phyloP scores from a whole-genome alignment of 2,797 vertebrate genomes.

The Eurystomus glaucurus region DNA sequence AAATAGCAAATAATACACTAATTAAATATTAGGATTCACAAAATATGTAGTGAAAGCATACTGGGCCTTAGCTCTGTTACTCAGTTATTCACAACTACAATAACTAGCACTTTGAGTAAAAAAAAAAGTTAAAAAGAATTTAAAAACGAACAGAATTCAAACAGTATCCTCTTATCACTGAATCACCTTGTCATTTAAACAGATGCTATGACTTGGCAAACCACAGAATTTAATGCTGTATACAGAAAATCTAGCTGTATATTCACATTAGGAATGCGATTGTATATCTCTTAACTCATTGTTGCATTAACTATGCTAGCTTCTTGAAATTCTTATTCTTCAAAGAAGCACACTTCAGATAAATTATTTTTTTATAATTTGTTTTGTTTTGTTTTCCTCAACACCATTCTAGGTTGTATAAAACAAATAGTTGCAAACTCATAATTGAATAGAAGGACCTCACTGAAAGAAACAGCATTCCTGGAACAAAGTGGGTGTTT shows the following conservation, averaged over 20 bases:
- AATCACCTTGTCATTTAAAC: not conserved
- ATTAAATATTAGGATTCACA: not conserved
- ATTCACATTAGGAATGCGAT: not conserved
- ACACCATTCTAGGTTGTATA: not conserved
- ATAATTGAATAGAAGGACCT: not conserved
- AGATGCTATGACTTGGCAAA: not conserved
- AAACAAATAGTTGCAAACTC: conserved; percentile 8
- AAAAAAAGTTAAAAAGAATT: too few relatives aligned
- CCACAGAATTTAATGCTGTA: not conserved
- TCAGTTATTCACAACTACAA: not conserved
- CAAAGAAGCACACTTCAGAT: not conserved
- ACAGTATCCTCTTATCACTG: not conserved
- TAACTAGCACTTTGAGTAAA: not conserved
- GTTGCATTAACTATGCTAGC: not conserved
- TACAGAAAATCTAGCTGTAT: not conserved
- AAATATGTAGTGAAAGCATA: not conserved
- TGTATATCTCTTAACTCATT: not conserved
- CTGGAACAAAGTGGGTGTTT: conserved; percentile 10
- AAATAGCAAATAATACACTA: not conserved
- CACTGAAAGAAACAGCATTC: not conserved
- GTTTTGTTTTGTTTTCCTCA: not conserved
- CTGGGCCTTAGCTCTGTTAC: not conserved
- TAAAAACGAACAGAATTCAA: not conserved
- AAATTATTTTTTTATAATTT: not conserved
- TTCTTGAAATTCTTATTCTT: not conserved